Percentiles rank a stretch among this genome's conserved stretches.
phyloP scores from a whole-genome alignment of 2,888 invertebrate species.

The Trachelus tabidus region DNA sequence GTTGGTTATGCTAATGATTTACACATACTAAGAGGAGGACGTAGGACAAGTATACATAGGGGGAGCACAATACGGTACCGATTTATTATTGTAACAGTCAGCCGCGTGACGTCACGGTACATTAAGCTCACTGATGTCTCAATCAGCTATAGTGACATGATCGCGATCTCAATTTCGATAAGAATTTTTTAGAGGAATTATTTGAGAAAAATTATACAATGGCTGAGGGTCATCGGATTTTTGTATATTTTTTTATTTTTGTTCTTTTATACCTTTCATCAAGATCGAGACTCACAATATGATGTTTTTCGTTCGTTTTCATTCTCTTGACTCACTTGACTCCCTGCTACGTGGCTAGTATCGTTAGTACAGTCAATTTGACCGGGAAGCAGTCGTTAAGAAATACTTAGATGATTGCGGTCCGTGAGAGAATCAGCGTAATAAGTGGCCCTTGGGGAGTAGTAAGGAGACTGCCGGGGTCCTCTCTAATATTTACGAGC shows the following conservation, averaged over 20 bases:
- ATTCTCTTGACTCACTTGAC: background rate
- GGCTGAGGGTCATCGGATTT: background rate
- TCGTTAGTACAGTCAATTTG: slow-evolving; percentile 43
- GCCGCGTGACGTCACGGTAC: slow-evolving; percentile 51
- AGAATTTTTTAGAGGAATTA: background rate
- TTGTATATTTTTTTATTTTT: background rate
- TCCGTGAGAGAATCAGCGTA: slow-evolving; percentile 57
- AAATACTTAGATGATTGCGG: slow-evolving; percentile 63
- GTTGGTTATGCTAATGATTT: slow-evolving; percentile 58
- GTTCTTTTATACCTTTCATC: background rate
- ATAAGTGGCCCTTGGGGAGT: slow-evolving; percentile 61
- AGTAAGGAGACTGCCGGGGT: slow-evolving; percentile 44
- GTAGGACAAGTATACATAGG: slow-evolving; percentile 12
- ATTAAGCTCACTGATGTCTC: slow-evolving; percentile 40
- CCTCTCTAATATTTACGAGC: slow-evolving; percentile 61
- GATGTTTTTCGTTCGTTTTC: background rate
- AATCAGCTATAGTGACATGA: slow-evolving; percentile 24
- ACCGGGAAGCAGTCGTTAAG: slow-evolving; percentile 44
- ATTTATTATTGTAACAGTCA: slow-evolving; percentile 55
- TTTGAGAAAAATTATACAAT: background rate
- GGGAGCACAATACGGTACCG: slow-evolving; percentile 49
- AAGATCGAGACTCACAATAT: background rate
- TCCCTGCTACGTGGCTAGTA: background rate
- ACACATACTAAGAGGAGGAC: background rate
- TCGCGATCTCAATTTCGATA: slow-evolving; percentile 39